A percentile compares a stretch with the other conserved stretches of the same genome.
Conservation (phyloP, 35 echinoderm and acorn worm genomes). For the Patiria miniata region DNA sequence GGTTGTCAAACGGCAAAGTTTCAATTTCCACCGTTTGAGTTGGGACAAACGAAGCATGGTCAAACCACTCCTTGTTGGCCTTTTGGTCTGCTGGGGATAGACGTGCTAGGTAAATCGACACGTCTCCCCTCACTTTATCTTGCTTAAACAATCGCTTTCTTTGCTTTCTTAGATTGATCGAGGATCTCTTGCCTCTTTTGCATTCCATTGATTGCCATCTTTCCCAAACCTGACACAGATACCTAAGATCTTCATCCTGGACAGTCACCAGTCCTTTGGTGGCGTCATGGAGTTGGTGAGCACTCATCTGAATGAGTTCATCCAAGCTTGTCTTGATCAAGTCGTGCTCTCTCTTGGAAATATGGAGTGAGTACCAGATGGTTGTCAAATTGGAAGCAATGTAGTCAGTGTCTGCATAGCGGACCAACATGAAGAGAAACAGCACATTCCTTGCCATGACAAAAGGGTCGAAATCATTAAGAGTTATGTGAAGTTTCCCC, state of each 20-base stretch:
- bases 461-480: constrained; percentile 57
- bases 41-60: constrained; percentile 42
- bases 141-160: background rate
- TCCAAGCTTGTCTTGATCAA: constrained; percentile 32
- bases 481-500: constrained; percentile 39
- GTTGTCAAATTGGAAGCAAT: constrained; percentile 15
- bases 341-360: constrained; percentile 39
- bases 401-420: background rate
- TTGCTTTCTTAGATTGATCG: constrained; percentile 8
- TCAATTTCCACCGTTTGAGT: background rate
- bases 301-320: constrained; percentile 40
- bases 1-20: constrained; percentile 45
- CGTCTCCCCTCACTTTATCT: background rate
- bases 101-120: background rate
- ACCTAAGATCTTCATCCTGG: background rate
- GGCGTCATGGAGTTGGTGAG: background rate
- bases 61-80: constrained; percentile 29
- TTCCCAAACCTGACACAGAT: constrained; percentile 41
- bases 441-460: constrained; percentile 56
- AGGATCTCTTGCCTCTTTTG: background rate
- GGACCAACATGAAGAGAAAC: constrained; percentile 34
- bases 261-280: constrained; percentile 38
- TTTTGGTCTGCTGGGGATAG: background rate
- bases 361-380: constrained; percentile 51
- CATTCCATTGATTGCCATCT: constrained; percentile 41